Evolutionary conservation across 1,140 invertebrate genomes (phyloP), one percentile per base, ranked within the genome.

Genomic region (Octopus sinensis): DNA sequence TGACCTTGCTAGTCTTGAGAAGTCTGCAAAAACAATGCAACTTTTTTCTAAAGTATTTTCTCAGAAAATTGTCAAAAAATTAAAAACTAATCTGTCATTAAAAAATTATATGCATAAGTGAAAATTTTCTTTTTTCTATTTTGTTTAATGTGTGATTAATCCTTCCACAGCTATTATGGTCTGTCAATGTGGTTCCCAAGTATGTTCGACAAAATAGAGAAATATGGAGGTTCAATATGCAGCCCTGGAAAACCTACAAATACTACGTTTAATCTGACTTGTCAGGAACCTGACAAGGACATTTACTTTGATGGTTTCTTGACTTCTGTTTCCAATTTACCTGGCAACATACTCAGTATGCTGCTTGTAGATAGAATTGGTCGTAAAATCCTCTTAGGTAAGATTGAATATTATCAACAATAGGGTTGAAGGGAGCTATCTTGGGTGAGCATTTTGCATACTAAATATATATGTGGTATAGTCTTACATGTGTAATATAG

Each of bases 181-280:
- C 85, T 93, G 76, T 91, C 90, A 80, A 90, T 92, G 82, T 93
- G 92, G 92, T 92, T 93, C 82, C 92, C 92, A 9, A 92, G 92
- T 82, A 88, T 92, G 82, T 91, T 92, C 79, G 89, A 91, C 82
- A 87, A 91, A 56, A 87, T 93, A 43, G 89, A 91, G 80, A 87
- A 91, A 54, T 85, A 91, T 83, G 88, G 90, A 9, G 88, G 88
- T 5, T 89, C 89, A 0, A 84, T 88, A 12, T 91, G 90, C 85
- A 84, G 86, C n/a, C 76, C 78, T 68, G 79, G 68, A 10, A 76
- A 23, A 30, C 56, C 52, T 52, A 62, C 54, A 79, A 68, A 54
- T 6, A 79, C 68, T 7, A 30, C 62, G 4, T 78, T 73, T 76
- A 76, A 80, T 43, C 30, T 5, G 6, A 52, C 6, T 4, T 86